A percentile compares a stretch with the other conserved stretches of the same genome.
phyloP scores from a whole-genome alignment of 2,113 vertebrate genomes.

The Xyliphius kryptos region DNA sequence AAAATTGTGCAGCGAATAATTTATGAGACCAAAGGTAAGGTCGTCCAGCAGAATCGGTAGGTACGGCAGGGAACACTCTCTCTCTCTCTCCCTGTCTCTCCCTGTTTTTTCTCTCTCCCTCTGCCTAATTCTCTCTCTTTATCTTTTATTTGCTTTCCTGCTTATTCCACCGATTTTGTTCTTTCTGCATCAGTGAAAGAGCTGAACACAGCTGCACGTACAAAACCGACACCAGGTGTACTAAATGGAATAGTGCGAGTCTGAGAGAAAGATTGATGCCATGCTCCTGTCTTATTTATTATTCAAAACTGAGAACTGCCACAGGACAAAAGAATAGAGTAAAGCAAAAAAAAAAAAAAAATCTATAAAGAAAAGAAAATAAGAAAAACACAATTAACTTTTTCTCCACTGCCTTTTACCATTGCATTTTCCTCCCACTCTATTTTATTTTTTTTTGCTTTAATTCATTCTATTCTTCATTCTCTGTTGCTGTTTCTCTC shows the following conservation, averaged over 20 bases:
- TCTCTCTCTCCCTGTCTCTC: neutral
- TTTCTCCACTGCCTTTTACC: neutral
- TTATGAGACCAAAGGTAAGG: too few species aligned
- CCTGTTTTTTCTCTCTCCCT: neutral
- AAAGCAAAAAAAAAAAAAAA: too few species aligned
- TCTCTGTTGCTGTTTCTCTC: neutral
- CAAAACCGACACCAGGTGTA: conserved; percentile 17
- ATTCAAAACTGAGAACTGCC: too few species aligned
- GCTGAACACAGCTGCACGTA: conserved; percentile 24
- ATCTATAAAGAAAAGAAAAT: too few species aligned
- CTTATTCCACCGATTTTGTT: conserved; percentile 27
- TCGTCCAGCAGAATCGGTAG: too few species aligned
- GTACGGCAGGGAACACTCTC: too few species aligned
- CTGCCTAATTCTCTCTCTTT: neutral
- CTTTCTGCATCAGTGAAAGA: conserved; percentile 18
- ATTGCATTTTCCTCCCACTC: conserved; percentile 14
- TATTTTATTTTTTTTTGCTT: neutral
- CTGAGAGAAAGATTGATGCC: conserved; percentile 32
- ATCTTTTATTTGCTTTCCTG: neutral
- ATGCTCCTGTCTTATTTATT: conserved; percentile 37
- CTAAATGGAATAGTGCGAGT: conserved; percentile 30
- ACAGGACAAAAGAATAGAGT: too few species aligned
- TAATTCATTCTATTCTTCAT: conserved; percentile 4
- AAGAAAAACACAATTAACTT: too few species aligned
- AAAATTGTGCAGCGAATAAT: too few species aligned